These are phyloP conservation scores for Paratilapia polleni DNA, from an alignment of 2,113 vertebrate species.

Conservation along the genomic window DNA sequence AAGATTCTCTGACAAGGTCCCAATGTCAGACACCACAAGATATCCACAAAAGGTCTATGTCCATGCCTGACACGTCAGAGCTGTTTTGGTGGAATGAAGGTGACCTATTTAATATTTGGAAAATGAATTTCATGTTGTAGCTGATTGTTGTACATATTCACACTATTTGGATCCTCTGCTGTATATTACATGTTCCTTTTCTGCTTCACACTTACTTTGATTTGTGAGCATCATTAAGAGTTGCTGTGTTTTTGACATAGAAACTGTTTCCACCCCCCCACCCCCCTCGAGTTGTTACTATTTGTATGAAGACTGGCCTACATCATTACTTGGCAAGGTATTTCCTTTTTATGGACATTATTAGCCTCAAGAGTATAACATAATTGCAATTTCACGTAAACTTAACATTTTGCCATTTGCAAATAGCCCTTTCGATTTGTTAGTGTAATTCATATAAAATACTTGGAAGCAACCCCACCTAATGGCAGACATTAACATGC, in stretches of 20 bases:
- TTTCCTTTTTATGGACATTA: slow-evolving; percentile 11
- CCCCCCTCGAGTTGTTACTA: background rate
- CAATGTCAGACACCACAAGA: too few species aligned
- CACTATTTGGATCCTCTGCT: background rate
- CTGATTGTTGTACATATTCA: background rate
- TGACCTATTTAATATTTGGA: background rate
- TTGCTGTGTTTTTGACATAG: background rate
- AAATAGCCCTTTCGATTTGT: slow-evolving; percentile 27
- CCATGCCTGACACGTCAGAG: too few species aligned
- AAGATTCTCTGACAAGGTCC: too few species aligned
- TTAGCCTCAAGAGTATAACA: slow-evolving; percentile 16
- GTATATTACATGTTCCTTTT: background rate
- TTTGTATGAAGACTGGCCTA: slow-evolving; percentile 1
- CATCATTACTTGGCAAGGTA: slow-evolving; percentile 8
- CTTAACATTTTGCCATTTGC: slow-evolving; percentile 28
- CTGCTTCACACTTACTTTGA: slow-evolving; percentile 11
- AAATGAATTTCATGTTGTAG: background rate
- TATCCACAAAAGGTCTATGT: too few species aligned
- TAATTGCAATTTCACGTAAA: slow-evolving; percentile 7
- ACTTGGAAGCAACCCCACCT: slow-evolving; percentile 44
- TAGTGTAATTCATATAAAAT: slow-evolving; percentile 37
- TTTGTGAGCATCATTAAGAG: background rate
- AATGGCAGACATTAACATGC: slow-evolving; percentile 53
- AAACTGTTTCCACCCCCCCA: slow-evolving; percentile 2
- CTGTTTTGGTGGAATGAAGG: background rate